A percentile compares a stretch with the other conserved stretches of the same genome.
phyloP scores from a whole-genome alignment of 2,888 invertebrate genomes.

The Trachelus iudaicus region DNA sequence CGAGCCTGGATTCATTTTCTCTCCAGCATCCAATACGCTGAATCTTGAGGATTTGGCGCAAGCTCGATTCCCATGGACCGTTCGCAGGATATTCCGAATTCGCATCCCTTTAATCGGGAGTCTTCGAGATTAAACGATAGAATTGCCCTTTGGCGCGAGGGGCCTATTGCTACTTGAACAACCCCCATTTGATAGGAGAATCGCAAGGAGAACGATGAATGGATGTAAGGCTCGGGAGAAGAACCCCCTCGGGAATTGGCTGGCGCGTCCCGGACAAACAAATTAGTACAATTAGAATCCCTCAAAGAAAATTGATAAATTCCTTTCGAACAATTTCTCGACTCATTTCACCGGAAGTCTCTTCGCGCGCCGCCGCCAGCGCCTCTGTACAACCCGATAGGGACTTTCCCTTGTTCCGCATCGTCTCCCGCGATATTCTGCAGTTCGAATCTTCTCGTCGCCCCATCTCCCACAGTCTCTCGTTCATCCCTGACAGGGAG shows the following conservation, averaged over 20 bases:
- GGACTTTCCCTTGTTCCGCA: slow-evolving; percentile 22
- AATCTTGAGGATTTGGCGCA: not conserved
- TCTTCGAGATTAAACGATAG: slow-evolving; percentile 61
- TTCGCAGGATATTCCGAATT: slow-evolving; percentile 19
- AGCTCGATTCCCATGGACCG: slow-evolving; percentile 14
- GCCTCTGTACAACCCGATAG: not conserved
- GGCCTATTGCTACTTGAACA: not conserved
- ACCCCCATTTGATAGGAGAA: not conserved
- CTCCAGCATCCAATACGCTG: not conserved
- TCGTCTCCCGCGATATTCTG: not conserved
- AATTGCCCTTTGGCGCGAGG: slow-evolving; percentile 40
- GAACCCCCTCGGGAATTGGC: not conserved
- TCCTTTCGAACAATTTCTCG: slow-evolving; percentile 65
- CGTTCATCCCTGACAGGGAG: slow-evolving; percentile 19
- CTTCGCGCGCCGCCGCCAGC: not conserved
- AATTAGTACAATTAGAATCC: slow-evolving; percentile 66
- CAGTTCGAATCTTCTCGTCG: not conserved
- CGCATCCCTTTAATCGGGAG: slow-evolving; percentile 24
- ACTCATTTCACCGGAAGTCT: slow-evolving; percentile 59
- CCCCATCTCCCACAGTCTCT: not conserved
- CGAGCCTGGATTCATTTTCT: not conserved
- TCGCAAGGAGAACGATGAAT: not conserved
- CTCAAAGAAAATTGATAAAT: slow-evolving; percentile 67
- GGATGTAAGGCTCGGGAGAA: not conserved
- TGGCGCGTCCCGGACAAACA: slow-evolving; percentile 50